These are phyloP conservation scores for Heliconius nattereri DNA, from an alignment of 1,140 invertebrate genomes.

Conservation along the genomic window DNA sequence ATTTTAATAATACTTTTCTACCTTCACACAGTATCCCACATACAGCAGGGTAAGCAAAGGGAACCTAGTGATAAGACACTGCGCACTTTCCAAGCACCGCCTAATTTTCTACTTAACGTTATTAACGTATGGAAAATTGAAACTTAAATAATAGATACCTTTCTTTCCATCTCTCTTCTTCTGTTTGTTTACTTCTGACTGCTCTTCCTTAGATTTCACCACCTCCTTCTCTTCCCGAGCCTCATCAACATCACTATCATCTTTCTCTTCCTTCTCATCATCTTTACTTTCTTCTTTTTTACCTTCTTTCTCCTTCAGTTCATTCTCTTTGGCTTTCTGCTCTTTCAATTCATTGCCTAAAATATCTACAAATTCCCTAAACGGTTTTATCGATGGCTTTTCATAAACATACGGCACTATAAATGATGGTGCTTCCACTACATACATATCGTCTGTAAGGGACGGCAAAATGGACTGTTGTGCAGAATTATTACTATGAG, in stretches of 20 bases:
- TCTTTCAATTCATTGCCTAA: conserved; percentile 85
- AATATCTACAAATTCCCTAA: conserved; percentile 88
- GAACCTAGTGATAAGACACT: too few relatives aligned
- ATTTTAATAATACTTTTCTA: too few relatives aligned
- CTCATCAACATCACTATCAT: conserved; percentile 56
- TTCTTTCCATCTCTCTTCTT: conserved; percentile 59
- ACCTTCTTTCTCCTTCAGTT: conserved; percentile 37
- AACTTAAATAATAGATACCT: conserved; percentile 45
- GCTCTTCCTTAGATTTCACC: conserved; percentile 50
- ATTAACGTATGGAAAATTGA: too few relatives aligned
- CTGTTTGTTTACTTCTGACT: conserved; percentile 54
- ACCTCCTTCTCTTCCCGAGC: conserved; percentile 55
- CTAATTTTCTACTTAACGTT: too few relatives aligned
- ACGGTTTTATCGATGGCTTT: conserved; percentile 89
- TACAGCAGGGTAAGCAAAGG: too few relatives aligned
- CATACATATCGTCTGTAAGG: conserved; percentile 94
- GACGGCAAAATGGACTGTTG: conserved; percentile 85
- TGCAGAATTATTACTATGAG: conserved; percentile 45
- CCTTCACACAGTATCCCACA: too few relatives aligned
- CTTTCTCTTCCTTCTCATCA: conserved; percentile 63
- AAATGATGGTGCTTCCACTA: conserved; percentile 94
- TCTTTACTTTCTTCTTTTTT: conserved; percentile 64
- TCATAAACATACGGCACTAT: conserved; percentile 96
- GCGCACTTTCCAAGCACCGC: too few relatives aligned
- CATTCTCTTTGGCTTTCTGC: conserved; percentile 69